Conservation (phyloP, 2,113 vertebrate species). For the Tachycineta bicolor region DNA sequence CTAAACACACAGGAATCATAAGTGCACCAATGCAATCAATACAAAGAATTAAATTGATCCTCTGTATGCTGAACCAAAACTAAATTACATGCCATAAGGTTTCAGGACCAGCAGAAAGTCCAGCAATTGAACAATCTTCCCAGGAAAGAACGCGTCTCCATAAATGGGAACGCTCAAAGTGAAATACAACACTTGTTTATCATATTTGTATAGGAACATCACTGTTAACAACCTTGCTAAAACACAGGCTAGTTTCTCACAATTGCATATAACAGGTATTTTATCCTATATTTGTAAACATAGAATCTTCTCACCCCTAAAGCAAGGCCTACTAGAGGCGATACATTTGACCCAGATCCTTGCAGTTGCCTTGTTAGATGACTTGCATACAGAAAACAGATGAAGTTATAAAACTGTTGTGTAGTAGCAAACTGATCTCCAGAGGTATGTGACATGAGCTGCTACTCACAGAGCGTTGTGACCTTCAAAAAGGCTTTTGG, state of each 20-base stretch:
- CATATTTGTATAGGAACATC: not conserved
- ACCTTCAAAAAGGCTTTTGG: not conserved
- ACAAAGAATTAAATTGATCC: not conserved
- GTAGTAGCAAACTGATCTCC: not conserved
- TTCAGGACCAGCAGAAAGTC: not conserved
- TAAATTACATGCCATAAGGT: not conserved
- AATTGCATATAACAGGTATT: not conserved
- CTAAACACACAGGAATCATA: not conserved
- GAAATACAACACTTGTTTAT: not conserved
- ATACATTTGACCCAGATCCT: not conserved
- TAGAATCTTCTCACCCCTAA: not conserved
- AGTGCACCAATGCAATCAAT: not conserved
- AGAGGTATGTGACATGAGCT: not conserved
- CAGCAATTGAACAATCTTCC: not conserved
- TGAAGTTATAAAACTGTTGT: not conserved
- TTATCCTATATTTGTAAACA: not conserved
- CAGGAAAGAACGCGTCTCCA: not conserved
- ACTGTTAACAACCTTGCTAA: not conserved
- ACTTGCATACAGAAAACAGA: not conserved
- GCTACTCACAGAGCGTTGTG: not conserved
- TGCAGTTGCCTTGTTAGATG: not conserved
- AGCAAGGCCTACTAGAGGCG: not conserved
- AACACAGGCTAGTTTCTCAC: not conserved
- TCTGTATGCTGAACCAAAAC: not conserved
- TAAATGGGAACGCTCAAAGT: not conserved